Percentiles rank a stretch among this genome's conserved stretches.
These are phyloP conservation scores for Nasua narica DNA, from an alignment of 2,797 vertebrate genomes.

Conservation along the genomic window DNA sequence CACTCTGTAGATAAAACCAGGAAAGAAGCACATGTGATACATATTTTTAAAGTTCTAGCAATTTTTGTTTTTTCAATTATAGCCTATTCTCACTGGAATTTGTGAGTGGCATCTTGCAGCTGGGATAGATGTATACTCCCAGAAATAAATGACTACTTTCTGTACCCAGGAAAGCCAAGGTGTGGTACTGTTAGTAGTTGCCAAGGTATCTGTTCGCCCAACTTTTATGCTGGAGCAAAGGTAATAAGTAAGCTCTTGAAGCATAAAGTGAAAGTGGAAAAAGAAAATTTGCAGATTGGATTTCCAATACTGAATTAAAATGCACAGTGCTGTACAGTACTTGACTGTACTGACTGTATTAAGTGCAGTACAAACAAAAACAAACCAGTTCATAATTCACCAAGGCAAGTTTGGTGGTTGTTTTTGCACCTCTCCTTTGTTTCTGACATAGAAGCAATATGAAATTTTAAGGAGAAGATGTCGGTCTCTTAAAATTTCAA, in stretches of 20 bases:
- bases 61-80: constrained; percentile 45
- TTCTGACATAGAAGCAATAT: not conserved
- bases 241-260: constrained; percentile 53
- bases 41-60: not conserved
- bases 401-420: not conserved
- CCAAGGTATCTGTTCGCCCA: constrained; percentile 73
- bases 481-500: not conserved
- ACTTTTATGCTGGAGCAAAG: constrained; percentile 75
- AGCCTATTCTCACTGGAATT: constrained; percentile 45
- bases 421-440: not conserved
- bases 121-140: constrained; percentile 46
- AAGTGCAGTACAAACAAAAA: not conserved
- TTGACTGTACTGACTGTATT: too few relatives aligned
- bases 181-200: constrained; percentile 75
- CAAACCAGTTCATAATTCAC: not conserved
- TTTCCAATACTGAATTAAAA: not conserved
- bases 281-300: not conserved
- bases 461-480: not conserved
- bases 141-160: constrained; percentile 69
- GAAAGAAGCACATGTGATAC: not conserved
- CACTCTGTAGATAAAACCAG: not conserved
- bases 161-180: constrained; percentile 73
- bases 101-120: not conserved
- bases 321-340: not conserved
- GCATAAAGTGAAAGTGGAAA: constrained; percentile 45